These are phyloP conservation scores for Parus major DNA, from an alignment of 2,113 vertebrate genomes.

Conservation along the genomic window DNA sequence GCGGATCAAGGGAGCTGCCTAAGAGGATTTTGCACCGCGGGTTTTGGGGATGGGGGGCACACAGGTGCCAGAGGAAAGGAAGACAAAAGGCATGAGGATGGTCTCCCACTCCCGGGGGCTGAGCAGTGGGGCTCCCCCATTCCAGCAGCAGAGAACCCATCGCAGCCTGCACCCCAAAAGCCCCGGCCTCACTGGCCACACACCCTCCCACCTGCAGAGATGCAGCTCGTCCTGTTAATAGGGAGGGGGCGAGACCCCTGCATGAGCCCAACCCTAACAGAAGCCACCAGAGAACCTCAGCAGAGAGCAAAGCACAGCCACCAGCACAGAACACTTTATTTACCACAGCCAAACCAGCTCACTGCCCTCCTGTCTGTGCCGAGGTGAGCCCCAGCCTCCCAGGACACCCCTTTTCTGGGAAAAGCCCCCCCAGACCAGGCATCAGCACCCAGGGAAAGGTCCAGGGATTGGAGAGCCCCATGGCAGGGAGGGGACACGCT, in stretches of 20 bases:
- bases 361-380: background rate
- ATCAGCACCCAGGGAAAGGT: background rate
- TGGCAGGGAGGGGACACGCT: rapidly evolving
- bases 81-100: background rate
- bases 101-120: rapidly evolving
- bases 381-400: rapidly evolving
- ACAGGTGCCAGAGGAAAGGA: constrained; percentile 11
- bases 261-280: rapidly evolving
- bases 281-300: background rate
- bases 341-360: background rate
- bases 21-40: constrained; percentile 18
- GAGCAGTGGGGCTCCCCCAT: rapidly evolving
- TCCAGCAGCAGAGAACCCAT: background rate
- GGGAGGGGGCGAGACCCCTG: rapidly evolving
- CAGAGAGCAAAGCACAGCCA: background rate
- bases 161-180: background rate
- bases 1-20: constrained; percentile 25
- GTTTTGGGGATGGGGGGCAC: background rate
- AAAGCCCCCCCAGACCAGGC: background rate
- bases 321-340: constrained; percentile 3
- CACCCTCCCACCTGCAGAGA: background rate
- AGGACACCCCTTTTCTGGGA: background rate
- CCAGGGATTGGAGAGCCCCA: background rate
- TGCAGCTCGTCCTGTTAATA: background rate
- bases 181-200: background rate